Percentiles rank a stretch among this genome's conserved stretches.
These are phyloP conservation scores for Leptopilina myrica DNA, from an alignment of 2,888 invertebrate species.

Conservation along the genomic window DNA sequence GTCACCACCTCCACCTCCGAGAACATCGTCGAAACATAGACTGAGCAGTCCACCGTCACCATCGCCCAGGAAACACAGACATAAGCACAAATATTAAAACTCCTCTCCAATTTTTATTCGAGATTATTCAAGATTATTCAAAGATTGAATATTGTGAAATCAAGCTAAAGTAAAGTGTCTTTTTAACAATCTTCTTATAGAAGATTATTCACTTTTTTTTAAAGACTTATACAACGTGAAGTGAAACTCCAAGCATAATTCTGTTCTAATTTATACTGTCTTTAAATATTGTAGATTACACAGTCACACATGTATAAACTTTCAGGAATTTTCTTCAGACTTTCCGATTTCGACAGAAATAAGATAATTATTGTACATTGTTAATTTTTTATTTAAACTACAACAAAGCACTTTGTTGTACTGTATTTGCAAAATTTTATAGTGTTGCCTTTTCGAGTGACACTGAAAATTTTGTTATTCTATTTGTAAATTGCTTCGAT, in stretches of 20 bases:
- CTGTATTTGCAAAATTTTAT: not conserved
- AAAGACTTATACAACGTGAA: not conserved
- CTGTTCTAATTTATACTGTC: conserved; percentile 4
- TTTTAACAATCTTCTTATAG: conserved; percentile 10
- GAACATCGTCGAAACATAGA: conserved; percentile 69
- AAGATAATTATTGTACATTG: conserved; percentile 25
- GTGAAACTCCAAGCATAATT: conserved; percentile 20
- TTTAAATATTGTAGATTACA: not conserved
- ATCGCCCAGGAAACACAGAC: conserved; percentile 78
- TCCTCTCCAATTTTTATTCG: conserved; percentile 19
- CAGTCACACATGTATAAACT: conserved; percentile 13
- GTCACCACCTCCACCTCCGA: conserved; percentile 72
- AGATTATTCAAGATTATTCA: not conserved
- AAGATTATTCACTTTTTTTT: not conserved
- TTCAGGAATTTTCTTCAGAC: conserved; percentile 16
- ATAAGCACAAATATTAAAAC: conserved; percentile 79
- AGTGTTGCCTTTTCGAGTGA: not conserved
- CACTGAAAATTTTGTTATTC: conserved; percentile 26
- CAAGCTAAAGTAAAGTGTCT: conserved; percentile 27
- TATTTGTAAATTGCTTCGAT: conserved; percentile 38
- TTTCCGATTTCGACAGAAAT: conserved; percentile 31
- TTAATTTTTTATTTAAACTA: conserved; percentile 33
- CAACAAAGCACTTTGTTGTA: conserved; percentile 20
- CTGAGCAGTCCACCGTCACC: conserved; percentile 75
- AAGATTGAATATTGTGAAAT: conserved; percentile 23